Base-by-base conservation (phyloP, 1,140 invertebrate genomes). In the Drosophila persimilis region DNA sequence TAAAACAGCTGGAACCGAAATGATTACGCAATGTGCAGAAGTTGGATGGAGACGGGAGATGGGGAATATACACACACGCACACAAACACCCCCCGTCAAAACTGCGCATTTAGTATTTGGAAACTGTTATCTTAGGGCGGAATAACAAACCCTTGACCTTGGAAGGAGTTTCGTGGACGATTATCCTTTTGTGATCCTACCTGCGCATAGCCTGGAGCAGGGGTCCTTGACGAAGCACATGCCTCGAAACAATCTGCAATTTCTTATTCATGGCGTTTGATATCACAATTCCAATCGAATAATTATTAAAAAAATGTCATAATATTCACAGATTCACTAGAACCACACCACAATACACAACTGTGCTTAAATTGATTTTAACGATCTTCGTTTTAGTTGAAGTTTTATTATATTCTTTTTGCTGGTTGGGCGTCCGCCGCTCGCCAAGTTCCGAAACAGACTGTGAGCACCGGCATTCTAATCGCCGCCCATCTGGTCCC, bases 201-300 rank as follows among this genome's bases (percentile, higher is more conserved):
- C 81, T 71, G 31, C 81, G 77, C 17, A 59, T 29, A 1, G 59
- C 41, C 0, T 70, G 62, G 2, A 63, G 6, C 11, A 20, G 54
- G 22, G 43, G 26, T 11, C 41, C 43, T 35, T 77, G 73, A 29
- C 26, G 59, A 0, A 86, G 54, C 17, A 76, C n/a, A 44, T 64
- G 41, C 6, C 41, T 61, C n/a, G 81, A 61, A 11, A 85, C 2
- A 26, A 45, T 71, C 44, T 86, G 57, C 41, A 85, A 35, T 35
- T 74, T 77, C 22, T 73, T 63, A 48, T 74, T 81, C 8, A 85
- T 65, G 69, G 71, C 81, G 6, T 31, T 69, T 17, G 11, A 17
- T 50, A 71, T 71, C 24, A 74, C 39, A 78, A 52, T 46, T 7
- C 7, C 5, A 8, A 4, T 55, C 8, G 20, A 15, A 24, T 43